Base-by-base conservation (phyloP, 2,113 vertebrate species). In the Xiphophorus couchianus region DNA sequence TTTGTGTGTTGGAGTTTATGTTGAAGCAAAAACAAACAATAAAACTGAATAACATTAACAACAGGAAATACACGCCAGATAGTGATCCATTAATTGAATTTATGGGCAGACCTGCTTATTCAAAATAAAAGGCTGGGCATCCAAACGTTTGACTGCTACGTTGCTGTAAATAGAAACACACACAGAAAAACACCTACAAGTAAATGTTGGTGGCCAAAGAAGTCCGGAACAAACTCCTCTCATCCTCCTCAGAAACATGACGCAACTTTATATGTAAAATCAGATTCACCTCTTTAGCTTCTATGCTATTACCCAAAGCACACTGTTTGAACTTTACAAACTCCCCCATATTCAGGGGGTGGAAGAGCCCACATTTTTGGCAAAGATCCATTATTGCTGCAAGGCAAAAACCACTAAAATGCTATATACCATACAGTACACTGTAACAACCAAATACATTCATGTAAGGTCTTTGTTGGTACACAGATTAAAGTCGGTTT, bases 351-450 rank as follows among this genome's bases (percentile, higher is more conserved):
- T 66, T 68, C 48, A 33, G 51, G 77, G 72, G 73, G n/a, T 73
- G 35, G 71, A 65, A 62, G 69, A 79, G 74, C 65, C 33, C 69
- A 58, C 42, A 30, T 75, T 79, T 58, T 86, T 85, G 84, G 87
- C 83, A 6, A 9, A 48, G 64, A 78, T 80, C 82, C 74, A 90
- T 86, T 82, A 84, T 82, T 62, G 66, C 86, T 84, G 67, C 73
- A 51, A 83, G 82, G 66, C 74, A 80, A 74, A 85, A 65, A 76
- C 5, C 44, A 48, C 17, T 66, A 42, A 73, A 71, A 61, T 63
- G 39, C 54, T 83, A 69, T 35, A 6, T 37, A 54, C 35, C 74
- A 17, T 69, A 62, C 44, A 65, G 35, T 37, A 11, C 10, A 11
- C 10, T 37, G 10, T 0, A 11, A 37, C 35, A 37, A 37, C 35